Evolutionary conservation across 2,888 invertebrate genomes (phyloP), one percentile per base, ranked within the genome.

Genomic region (Drosophila fulvimacula): DNA sequence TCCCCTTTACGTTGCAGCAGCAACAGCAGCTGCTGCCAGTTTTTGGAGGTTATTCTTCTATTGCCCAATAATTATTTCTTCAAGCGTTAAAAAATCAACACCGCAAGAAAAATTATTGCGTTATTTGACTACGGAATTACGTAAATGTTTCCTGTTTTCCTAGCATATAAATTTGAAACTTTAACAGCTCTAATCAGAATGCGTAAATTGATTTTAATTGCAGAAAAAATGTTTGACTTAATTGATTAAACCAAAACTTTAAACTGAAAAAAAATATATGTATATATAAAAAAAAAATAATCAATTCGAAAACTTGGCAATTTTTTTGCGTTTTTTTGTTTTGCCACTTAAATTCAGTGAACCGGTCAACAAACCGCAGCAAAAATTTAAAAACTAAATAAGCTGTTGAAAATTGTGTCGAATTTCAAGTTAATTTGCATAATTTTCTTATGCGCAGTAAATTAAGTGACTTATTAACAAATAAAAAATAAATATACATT

Each of bases 1-100:
- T 38, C 44, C 46, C 21, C 32, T 21, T 41, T 36, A 21, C 41
- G 38, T 17, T 52, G 69, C 60, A 58, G 61, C 52, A 57, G 69
- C 51, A 57, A 65, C 51, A 51, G 69, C 60, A 63, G 59, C 52
- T 44, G 53, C 46, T 32, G 34, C 32, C 49, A 38, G 48, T 46
- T 64, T 62, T 76, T 76, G 73, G 70, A 76, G 76, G 73, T 76
- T 73, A 70, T 76, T 48, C 53, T 73, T 51, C 60, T 71, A 61
- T 76, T 77, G 74, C 77, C 66, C 77, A 77, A 77, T 71, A 65
- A 66, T 69, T 56, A 63, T 71, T 65, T 68, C 70, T 60, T 74
- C 46, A 75, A 69, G 72, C 75, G 68, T 72, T 60, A 63, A 74
- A 51, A 67, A 48, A 19, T 55, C 30, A 55, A 39, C 32, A 49